phyloP scores from a whole-genome alignment of 2,113 vertebrate genomes.

The Struthidea cinerea region DNA sequence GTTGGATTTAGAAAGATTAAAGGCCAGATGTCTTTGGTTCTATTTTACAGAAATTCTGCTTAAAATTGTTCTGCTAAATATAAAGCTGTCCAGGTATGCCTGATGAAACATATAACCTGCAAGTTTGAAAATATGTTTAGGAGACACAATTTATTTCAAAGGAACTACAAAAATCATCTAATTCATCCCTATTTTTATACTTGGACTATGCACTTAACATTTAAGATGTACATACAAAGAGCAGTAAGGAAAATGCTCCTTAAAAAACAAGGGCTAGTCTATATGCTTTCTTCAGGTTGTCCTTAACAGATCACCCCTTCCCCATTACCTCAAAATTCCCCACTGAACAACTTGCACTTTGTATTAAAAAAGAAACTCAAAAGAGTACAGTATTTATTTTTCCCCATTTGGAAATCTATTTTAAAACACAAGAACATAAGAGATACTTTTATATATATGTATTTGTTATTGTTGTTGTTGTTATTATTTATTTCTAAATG shows the following conservation, averaged over 20 bases:
- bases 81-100: background rate
- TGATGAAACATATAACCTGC: background rate
- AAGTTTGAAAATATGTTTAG: background rate
- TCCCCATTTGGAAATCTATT: background rate
- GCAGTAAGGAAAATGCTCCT: background rate
- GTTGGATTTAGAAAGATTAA: slow-evolving; percentile 1
- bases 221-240: background rate
- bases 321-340: background rate
- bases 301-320: background rate
- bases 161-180: background rate
- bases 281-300: background rate
- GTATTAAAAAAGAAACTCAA: background rate
- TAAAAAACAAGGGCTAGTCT: background rate
- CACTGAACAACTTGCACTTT: background rate
- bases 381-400: background rate
- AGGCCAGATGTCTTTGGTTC: background rate
- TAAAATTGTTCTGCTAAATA: background rate
- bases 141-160: background rate
- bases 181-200: background rate
- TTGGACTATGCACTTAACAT: background rate
- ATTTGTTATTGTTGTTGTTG: too few species aligned
- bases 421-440: background rate
- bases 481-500: background rate
- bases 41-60: background rate
- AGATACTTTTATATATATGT: background rate